These are phyloP conservation scores for Pantherophis alleghaniensis DNA, from an alignment of 2,797 vertebrate species.

Conservation along the genomic window DNA sequence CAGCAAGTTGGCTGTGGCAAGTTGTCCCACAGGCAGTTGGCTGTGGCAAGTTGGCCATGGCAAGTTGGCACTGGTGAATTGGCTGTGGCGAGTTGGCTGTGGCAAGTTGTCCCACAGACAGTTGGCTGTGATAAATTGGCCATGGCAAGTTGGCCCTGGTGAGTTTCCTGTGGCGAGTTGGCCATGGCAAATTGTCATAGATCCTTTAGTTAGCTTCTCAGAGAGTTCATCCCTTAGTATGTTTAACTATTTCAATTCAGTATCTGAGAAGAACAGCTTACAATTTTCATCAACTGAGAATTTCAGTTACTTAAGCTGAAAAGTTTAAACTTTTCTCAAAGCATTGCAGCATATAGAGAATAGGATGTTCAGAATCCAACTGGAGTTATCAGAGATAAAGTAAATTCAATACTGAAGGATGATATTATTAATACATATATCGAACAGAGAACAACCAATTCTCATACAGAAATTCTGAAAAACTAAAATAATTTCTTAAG, in stretches of 20 bases:
- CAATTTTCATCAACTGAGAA: not conserved
- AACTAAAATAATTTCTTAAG: not conserved
- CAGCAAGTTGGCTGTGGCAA: too few relatives aligned
- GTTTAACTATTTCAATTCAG: not conserved
- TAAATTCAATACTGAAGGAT: fast-evolving
- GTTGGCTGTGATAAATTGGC: too few relatives aligned
- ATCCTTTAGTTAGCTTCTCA: not conserved
- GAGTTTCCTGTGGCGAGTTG: too few relatives aligned
- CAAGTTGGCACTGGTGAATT: too few relatives aligned
- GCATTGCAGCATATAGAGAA: not conserved
- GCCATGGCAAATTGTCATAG: too few relatives aligned
- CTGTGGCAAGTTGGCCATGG: too few relatives aligned
- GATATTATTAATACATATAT: not conserved
- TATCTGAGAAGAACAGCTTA: not conserved
- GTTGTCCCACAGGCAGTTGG: too few relatives aligned
- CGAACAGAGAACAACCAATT: not conserved
- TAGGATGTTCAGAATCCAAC: not conserved
- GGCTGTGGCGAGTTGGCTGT: too few relatives aligned
- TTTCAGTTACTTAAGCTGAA: too few relatives aligned
- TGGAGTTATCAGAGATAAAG: not conserved
- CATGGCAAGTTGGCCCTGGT: too few relatives aligned
- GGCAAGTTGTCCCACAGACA: too few relatives aligned
- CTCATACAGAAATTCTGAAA: not conserved
- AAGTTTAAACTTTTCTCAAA: not conserved
- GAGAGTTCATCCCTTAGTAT: not conserved